Percentiles rank a stretch among this genome's conserved stretches.
Conservation (phyloP, 2,113 vertebrate species). For the Lepidothrix coronata region DNA sequence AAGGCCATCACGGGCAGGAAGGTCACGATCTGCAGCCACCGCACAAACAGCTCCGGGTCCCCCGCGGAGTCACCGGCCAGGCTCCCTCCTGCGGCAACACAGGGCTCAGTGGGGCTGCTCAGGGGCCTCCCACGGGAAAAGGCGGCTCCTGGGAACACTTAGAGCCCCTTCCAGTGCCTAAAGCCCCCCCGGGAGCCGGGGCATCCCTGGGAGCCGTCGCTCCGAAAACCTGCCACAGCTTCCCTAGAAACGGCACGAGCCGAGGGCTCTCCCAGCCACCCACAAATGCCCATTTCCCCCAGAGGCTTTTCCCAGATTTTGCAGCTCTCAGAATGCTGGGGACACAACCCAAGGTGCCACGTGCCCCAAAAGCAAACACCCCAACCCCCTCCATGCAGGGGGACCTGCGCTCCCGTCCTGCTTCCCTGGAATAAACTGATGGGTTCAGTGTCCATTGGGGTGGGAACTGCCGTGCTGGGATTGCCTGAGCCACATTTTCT, state of each 20-base stretch:
- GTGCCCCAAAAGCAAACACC: rapidly evolving
- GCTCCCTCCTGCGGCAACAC: constrained; percentile 77
- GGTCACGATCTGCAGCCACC: constrained; percentile 86
- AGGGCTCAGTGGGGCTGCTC: too few species aligned
- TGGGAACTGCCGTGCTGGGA: too few species aligned
- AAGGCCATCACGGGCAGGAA: constrained; percentile 90
- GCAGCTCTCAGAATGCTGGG: rapidly evolving
- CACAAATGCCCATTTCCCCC: not conserved
- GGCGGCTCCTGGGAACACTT: not conserved
- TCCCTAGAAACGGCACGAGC: not conserved
- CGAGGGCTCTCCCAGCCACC: rapidly evolving
- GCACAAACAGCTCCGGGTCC: constrained; percentile 85
- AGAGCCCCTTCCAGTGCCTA: not conserved
- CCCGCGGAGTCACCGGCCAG: constrained; percentile 62
- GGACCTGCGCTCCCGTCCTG: rapidly evolving
- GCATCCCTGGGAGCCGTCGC: rapidly evolving
- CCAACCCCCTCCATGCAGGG: rapidly evolving
- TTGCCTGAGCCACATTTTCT: not conserved
- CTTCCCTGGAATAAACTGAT: rapidly evolving
- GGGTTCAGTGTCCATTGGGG: not conserved
- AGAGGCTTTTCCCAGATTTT: not conserved
- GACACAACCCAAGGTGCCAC: rapidly evolving
- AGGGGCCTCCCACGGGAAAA: not conserved
- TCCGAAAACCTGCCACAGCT: not conserved
- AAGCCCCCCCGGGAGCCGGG: not conserved